Evolutionary conservation across 2,888 invertebrate genomes (phyloP).

Genomic region (Glyphotaelius pellucidus): DNA sequence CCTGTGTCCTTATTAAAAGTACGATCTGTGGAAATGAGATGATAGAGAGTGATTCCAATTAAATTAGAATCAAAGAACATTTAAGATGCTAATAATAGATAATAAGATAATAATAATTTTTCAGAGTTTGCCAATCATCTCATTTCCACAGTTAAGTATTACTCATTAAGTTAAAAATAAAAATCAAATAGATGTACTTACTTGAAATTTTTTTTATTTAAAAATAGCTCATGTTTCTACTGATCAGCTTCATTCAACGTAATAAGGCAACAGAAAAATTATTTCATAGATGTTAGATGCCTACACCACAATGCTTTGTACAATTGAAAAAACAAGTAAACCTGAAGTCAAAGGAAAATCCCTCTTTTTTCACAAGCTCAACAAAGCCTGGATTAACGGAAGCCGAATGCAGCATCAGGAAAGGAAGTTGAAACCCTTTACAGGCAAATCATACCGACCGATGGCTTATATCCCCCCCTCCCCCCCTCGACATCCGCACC

Average conservation of each 20-base stretch:
- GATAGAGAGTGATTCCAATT: too few relatives aligned
- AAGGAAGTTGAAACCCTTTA: constrained; percentile 26
- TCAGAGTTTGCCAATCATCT: too few relatives aligned
- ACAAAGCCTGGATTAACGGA: constrained; percentile 37
- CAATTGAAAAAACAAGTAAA: constrained; percentile 9
- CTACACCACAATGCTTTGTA: neutral
- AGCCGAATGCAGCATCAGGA: constrained; percentile 22
- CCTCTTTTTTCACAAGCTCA: constrained; percentile 4
- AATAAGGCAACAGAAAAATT: neutral
- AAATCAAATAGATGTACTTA: too few relatives aligned
- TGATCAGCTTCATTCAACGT: neutral
- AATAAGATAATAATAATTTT: too few relatives aligned
- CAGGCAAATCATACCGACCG: constrained; percentile 34
- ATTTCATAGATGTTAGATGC: neutral
- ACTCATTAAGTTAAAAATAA: too few relatives aligned
- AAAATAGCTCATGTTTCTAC: neutral
- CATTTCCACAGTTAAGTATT: too few relatives aligned
- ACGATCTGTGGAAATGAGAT: too few relatives aligned
- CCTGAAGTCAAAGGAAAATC: neutral
- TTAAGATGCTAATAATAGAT: too few relatives aligned
- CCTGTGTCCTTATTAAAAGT: too few relatives aligned
- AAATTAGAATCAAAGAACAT: too few relatives aligned
- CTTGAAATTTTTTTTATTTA: too few relatives aligned
- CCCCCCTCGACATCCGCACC: neutral
- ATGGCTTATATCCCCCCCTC: constrained; percentile 4